phyloP scores from a whole-genome alignment of 2,888 invertebrate species.

The Beris morrisii region DNA sequence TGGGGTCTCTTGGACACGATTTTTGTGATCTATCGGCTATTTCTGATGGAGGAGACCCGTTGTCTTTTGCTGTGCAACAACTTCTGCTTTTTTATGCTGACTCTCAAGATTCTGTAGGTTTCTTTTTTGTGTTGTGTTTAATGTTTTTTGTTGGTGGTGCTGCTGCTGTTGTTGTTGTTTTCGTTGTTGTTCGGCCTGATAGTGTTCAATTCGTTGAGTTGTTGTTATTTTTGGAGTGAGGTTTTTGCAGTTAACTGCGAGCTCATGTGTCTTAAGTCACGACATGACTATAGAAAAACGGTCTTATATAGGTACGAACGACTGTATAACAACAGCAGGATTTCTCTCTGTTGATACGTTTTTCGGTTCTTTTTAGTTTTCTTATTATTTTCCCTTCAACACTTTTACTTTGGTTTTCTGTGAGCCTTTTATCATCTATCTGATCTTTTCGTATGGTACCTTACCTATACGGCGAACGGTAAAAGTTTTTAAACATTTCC shows the following conservation, averaged over 20 bases:
- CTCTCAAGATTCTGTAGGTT: conserved; percentile 5
- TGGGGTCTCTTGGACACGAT: conserved; percentile 34
- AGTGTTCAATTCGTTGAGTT: conserved; percentile 15
- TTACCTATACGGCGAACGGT: conserved; percentile 28
- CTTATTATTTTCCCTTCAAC: conserved; percentile 31
- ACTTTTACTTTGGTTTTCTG: conserved; percentile 25
- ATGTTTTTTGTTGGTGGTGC: conserved; percentile 9
- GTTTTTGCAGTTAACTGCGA: conserved; percentile 30
- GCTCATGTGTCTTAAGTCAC: conserved; percentile 34
- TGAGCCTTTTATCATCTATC: conserved; percentile 20
- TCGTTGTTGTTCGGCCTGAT: conserved; percentile 5
- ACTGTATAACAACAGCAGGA: conserved; percentile 9
- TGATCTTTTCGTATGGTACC: conserved; percentile 18
- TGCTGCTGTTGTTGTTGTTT: conserved; percentile 2
- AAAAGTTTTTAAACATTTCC: conserved; percentile 31
- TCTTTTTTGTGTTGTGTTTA: not conserved
- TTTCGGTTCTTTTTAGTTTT: conserved; percentile 20
- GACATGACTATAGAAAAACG: conserved; percentile 21
- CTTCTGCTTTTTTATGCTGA: too few relatives aligned
- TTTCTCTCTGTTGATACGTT: conserved; percentile 26
- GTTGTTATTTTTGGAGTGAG: conserved; percentile 21
- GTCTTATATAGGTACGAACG: not conserved
- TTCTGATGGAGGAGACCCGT: conserved; percentile 29
- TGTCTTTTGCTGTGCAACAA: not conserved
- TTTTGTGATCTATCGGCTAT: conserved; percentile 36